Percentiles rank a stretch among this genome's conserved stretches.
These are phyloP conservation scores for Alca torda DNA, from an alignment of 2,797 vertebrate species.

Conservation along the genomic window DNA sequence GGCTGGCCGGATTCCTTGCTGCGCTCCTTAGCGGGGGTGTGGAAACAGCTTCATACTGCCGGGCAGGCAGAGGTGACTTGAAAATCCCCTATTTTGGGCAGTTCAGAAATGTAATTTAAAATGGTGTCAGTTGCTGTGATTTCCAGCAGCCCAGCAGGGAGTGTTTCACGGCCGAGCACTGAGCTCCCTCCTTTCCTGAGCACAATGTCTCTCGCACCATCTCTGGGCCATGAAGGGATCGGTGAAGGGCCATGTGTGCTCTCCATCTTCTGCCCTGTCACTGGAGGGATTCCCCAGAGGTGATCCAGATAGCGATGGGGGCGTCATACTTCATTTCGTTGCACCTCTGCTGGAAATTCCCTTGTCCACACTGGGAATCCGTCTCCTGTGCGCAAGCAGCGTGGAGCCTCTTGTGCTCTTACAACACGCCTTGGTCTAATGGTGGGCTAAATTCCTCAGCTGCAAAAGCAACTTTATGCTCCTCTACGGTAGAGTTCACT, in stretches of 20 bases:
- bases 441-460: not conserved
- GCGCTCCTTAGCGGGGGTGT: not conserved
- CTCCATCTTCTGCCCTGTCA: not conserved
- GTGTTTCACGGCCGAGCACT: fast-evolving
- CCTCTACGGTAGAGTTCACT: not conserved
- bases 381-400: not conserved
- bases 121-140: not conserved
- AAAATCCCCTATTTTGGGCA: not conserved
- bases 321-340: not conserved
- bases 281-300: not conserved
- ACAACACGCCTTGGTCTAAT: not conserved
- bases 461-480: not conserved
- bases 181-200: not conserved
- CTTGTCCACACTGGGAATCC: not conserved
- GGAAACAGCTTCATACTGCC: not conserved
- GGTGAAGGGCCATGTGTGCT: not conserved
- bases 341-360: not conserved
- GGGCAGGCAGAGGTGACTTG: not conserved
- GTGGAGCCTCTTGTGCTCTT: not conserved
- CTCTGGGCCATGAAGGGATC: fast-evolving
- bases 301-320: not conserved
- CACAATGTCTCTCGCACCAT: fast-evolving
- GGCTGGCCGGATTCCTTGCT: not conserved
- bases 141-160: not conserved
- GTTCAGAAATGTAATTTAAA: not conserved